These are phyloP conservation scores for Hemiscyllium ocellatum DNA, from an alignment of 2,113 vertebrate genomes.

Conservation along the genomic window DNA sequence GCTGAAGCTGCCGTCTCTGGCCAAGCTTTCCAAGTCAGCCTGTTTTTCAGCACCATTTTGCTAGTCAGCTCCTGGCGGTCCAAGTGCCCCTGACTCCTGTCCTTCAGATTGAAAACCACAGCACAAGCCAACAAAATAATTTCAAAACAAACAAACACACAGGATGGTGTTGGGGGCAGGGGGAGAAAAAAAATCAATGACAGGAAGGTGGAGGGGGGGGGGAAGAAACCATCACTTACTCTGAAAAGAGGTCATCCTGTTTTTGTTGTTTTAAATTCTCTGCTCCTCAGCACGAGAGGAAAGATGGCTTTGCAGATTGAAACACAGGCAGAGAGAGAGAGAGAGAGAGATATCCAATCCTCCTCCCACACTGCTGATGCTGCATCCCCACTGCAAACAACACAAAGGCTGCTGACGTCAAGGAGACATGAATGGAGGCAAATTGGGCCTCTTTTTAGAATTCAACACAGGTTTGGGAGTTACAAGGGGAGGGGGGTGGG, in stretches of 20 bases:
- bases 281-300: neutral
- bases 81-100: neutral
- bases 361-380: constrained; percentile 16
- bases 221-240: constrained; percentile 9
- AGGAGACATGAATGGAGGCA: constrained; percentile 20
- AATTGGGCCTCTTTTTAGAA: constrained; percentile 25
- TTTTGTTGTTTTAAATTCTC: neutral
- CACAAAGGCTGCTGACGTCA: constrained; percentile 30
- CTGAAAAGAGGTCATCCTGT: constrained; percentile 14
- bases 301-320: neutral
- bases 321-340: neutral
- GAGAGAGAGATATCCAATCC: neutral
- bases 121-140: neutral
- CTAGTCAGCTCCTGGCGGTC: constrained; percentile 23
- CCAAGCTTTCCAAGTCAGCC: neutral
- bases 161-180: neutral
- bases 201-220: too few relatives aligned
- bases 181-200: neutral
- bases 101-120: neutral
- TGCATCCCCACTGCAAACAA: constrained; percentile 29
- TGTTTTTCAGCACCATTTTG: constrained; percentile 24
- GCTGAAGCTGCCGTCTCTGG: neutral
- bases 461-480: neutral
- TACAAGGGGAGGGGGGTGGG: neutral
- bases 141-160: too few relatives aligned